phyloP scores from a whole-genome alignment of 1,140 invertebrate genomes.

The Drosophila ohnishii region DNA sequence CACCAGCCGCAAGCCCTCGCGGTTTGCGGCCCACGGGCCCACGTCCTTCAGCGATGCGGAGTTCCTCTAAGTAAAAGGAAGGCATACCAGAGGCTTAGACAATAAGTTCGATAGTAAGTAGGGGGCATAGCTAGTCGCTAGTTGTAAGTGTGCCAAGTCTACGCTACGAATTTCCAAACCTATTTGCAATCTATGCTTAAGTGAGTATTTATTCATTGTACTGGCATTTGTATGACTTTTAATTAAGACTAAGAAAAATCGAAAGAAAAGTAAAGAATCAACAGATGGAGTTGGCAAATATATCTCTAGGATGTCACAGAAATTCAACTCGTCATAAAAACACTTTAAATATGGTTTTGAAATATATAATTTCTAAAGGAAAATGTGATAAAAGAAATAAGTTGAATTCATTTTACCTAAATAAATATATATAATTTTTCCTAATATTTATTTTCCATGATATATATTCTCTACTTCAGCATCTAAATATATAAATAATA shows the following conservation, averaged over 20 bases:
- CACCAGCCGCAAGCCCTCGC: constrained; percentile 59
- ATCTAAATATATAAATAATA: not conserved
- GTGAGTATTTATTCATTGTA: constrained; percentile 54
- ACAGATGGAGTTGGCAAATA: not conserved
- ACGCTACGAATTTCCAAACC: constrained; percentile 64
- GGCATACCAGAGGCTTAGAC: constrained; percentile 64
- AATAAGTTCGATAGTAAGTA: constrained; percentile 68
- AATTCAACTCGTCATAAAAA: not conserved
- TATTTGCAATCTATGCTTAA: constrained; percentile 42
- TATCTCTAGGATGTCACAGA: not conserved
- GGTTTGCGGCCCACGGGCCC: constrained; percentile 61
- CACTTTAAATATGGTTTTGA: too few species aligned
- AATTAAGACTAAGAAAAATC: constrained; percentile 6
- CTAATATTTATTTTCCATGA: not conserved
- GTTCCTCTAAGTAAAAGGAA: constrained; percentile 44
- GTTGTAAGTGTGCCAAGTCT: constrained; percentile 35
- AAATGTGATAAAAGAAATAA: constrained; percentile 2
- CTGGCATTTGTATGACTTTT: constrained; percentile 28
- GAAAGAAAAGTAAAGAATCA: not conserved
- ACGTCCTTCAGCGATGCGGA: constrained; percentile 74
- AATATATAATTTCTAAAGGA: not conserved
- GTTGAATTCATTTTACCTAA: not conserved
- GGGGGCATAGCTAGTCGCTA: constrained; percentile 31
- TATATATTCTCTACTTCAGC: not conserved
- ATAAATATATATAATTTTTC: not conserved